Evolutionary conservation across 2,113 vertebrate genomes (phyloP).

Genomic region (Cryptomyrus ogoouensis): DNA sequence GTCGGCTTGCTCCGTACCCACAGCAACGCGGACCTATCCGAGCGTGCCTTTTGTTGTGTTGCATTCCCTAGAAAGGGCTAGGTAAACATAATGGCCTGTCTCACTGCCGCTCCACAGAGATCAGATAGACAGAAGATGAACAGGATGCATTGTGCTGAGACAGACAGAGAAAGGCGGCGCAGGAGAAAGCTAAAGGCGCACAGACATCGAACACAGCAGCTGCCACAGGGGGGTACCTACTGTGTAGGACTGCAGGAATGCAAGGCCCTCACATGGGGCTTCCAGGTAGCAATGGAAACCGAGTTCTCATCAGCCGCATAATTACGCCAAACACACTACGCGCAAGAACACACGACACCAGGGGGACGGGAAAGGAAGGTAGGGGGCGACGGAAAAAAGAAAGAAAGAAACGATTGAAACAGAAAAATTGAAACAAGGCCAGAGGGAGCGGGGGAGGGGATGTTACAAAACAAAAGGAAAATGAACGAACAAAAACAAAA

Average conservation of each 20-base stretch:
- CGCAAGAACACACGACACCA: slow-evolving; percentile 62
- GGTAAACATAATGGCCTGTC: neutral
- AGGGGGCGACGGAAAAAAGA: neutral
- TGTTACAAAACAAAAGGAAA: slow-evolving; percentile 51
- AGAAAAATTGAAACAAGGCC: slow-evolving; percentile 29
- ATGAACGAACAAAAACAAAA: slow-evolving; percentile 28
- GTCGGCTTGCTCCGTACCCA: neutral
- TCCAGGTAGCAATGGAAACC: slow-evolving; percentile 99
- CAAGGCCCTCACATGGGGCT: slow-evolving; percentile 98
- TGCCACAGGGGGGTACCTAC: slow-evolving; percentile 85
- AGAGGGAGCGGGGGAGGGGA: slow-evolving; percentile 56
- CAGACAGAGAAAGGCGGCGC: slow-evolving; percentile 27
- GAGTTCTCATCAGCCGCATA: slow-evolving; percentile 99
- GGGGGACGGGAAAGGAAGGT: slow-evolving; percentile 31
- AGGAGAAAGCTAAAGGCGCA: slow-evolving; percentile 42
- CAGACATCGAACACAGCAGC: slow-evolving; percentile 65
- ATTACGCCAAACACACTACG: slow-evolving; percentile 98
- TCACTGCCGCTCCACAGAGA: neutral
- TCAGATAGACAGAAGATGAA: neutral
- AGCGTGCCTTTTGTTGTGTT: neutral
- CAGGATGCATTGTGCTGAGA: neutral
- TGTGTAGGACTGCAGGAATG: slow-evolving; percentile 99
- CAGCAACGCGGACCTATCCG: neutral
- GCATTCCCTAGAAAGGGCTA: neutral
- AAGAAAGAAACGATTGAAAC: slow-evolving; percentile 22